Evolutionary conservation across 2,113 vertebrate genomes (phyloP).

Genomic region (Bagarius yarrelli): DNA sequence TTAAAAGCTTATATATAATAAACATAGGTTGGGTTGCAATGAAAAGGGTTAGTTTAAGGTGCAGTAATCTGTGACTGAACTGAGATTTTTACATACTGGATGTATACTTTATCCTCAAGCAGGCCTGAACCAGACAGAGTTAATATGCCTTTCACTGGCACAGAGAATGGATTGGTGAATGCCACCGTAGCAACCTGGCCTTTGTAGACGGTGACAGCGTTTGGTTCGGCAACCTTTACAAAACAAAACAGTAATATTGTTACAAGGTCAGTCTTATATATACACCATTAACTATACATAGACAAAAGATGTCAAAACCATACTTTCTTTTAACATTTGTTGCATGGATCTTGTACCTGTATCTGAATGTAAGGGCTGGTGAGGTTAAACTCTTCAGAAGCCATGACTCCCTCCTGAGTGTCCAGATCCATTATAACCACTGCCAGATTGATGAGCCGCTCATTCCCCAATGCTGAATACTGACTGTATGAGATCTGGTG

Average conservation of each 20-base stretch:
- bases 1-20: not conserved
- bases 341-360: slow-evolving; percentile 54
- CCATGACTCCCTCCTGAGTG: slow-evolving; percentile 59
- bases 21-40: not conserved
- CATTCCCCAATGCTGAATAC: slow-evolving; percentile 57
- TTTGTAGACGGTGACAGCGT: slow-evolving; percentile 32
- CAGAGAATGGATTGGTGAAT: slow-evolving; percentile 64
- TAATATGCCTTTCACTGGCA: slow-evolving; percentile 63
- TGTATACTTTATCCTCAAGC: slow-evolving; percentile 52
- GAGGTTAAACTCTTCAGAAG: slow-evolving; percentile 71
- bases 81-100: slow-evolving; percentile 56
- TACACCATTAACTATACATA: no score
- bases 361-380: slow-evolving; percentile 59
- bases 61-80: slow-evolving; percentile 7
- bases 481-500: slow-evolving; percentile 61
- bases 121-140: slow-evolving; percentile 62
- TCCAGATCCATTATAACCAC: slow-evolving; percentile 66
- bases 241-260: not conserved
- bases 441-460: slow-evolving; percentile 69
- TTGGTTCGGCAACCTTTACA: slow-evolving; percentile 58
- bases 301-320: not conserved
- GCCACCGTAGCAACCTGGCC: slow-evolving; percentile 55
- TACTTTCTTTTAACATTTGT: not conserved
- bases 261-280: not conserved
- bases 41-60: not conserved